phyloP scores from a whole-genome alignment of 2,797 vertebrate genomes.

The Melanotaenia pygmaea region DNA sequence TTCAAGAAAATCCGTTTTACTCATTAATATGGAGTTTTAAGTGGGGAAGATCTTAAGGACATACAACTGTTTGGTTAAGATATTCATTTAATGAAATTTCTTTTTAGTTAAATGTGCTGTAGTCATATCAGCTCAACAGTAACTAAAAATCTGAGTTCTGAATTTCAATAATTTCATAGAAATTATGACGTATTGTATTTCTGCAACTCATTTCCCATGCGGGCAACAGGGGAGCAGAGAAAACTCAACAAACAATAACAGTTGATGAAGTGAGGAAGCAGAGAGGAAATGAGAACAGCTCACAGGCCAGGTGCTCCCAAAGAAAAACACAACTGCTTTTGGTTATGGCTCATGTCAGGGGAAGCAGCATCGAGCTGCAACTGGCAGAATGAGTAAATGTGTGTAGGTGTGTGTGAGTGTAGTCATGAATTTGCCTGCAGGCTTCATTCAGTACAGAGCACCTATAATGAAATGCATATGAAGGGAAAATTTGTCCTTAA shows the following conservation, averaged over 20 bases:
- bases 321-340: slow-evolving; percentile 67
- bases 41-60: neutral
- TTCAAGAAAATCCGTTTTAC: slow-evolving; percentile 10
- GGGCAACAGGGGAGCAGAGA: slow-evolving; percentile 39
- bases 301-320: slow-evolving; percentile 64
- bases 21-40: slow-evolving; percentile 15
- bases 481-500: slow-evolving; percentile 40
- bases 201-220: slow-evolving; percentile 64
- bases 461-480: slow-evolving; percentile 31
- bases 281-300: slow-evolving; percentile 71
- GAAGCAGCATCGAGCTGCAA: slow-evolving; percentile 31
- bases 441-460: neutral
- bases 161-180: neutral
- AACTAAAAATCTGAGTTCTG: neutral
- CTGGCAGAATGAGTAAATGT: slow-evolving; percentile 15
- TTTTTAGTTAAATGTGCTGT: slow-evolving; percentile 1
- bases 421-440: neutral
- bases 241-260: slow-evolving; percentile 60
- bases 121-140: slow-evolving; percentile 9
- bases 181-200: slow-evolving; percentile 41
- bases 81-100: neutral
- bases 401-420: slow-evolving; percentile 8
- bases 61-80: neutral
- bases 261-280: slow-evolving; percentile 57
- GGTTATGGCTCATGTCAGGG: slow-evolving; percentile 44